Evolutionary conservation across 1,140 invertebrate genomes (phyloP), one percentile per base, ranked within the genome.

Genomic region (Bombus cullumanus): DNA sequence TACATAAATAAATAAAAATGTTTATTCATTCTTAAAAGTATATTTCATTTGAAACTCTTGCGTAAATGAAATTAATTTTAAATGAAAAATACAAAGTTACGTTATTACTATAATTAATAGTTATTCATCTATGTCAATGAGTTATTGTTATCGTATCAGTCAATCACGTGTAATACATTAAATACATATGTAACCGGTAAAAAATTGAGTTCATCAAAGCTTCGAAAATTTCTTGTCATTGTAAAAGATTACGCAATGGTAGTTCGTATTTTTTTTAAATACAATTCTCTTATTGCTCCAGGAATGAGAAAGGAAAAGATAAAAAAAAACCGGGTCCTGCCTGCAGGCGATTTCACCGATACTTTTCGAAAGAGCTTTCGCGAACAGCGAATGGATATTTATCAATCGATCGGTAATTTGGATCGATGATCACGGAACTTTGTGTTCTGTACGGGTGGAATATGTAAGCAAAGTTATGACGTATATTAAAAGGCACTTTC

Each of bases 341-440:
- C 71, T 59, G 47, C 84, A 71, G 72, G 31, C 80, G 84, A 89
- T 89, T 89, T 89, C 87, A 83, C 84, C 84, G 64, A 57, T 74
- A 73, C 87, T 64, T 77, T 68, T 85, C 62, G 82, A 85, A 81
- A 53, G 78, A 85, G 87, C 72, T 89, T 86, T 86, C 84, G 78
- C 84, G 66, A 85, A 62, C 47, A 72, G 69, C 68, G 59, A 37
- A 86, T 88, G 83, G 64, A 76, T 57, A 79, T 86, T 83, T 80
- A 84, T 84, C 83, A 72, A 80, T 84, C 66, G 75, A 62, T 43
- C 72, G 43, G 62, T 39, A 79, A 59, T 84, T 79, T 68, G 57
- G 87, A 88, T 86, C 84, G 64, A 81, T 86, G 43, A 81, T 62
- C 57, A 79, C 39, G 66, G 66, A 79, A 84, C 66, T 43, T 28